Evolutionary conservation across 2,113 vertebrate genomes (phyloP).

Genomic region (Danio rerio): GRCz12tu NC_133195.1:34969501-34970000

Average conservation of each 20-base stretch:
- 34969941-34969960: constrained; percentile 11
- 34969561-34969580: neutral
- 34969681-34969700: constrained; percentile 65
- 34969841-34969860: constrained; percentile 8
- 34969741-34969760: constrained; percentile 51
- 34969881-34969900: constrained; percentile 15
- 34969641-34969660: constrained; percentile 50
- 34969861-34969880: neutral
- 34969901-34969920: neutral
- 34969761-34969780: too few relatives aligned
- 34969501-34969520: neutral
- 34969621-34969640: constrained; percentile 30
- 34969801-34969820: neutral
- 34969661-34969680: constrained; percentile 66
- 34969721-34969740: constrained; percentile 45
- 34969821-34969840: neutral
- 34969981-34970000: constrained; percentile 62
- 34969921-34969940: neutral
- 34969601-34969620: neutral
- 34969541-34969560: neutral
- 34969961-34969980: constrained; percentile 45
- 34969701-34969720: constrained; percentile 58
- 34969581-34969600: constrained; percentile 34
- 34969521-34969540: neutral
- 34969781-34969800: neutral